A percentile compares a stretch with the other conserved stretches of the same genome.
Evolutionary conservation across 2,113 vertebrate species (phyloP).

Genomic region (Larimichthys polyactis): DNA sequence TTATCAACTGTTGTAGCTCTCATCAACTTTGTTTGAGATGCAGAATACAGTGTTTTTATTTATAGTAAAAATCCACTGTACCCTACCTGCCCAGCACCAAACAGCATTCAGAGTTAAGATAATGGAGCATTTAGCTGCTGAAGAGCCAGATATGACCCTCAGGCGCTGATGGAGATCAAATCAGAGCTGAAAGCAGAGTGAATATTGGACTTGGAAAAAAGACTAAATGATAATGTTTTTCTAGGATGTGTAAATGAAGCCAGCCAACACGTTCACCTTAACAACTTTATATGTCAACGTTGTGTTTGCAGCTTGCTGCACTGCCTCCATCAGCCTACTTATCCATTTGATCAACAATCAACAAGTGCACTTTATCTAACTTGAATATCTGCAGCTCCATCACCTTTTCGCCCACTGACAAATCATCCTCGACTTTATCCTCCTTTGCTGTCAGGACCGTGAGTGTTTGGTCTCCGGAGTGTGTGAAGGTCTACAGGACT

Average conservation of each 20-base stretch:
- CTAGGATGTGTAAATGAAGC: background rate
- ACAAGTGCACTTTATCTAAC: background rate
- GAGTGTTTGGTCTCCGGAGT: constrained; percentile 22
- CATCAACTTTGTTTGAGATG: background rate
- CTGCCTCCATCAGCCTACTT: background rate
- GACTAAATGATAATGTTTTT: background rate
- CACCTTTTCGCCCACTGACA: background rate
- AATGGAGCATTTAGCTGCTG: background rate
- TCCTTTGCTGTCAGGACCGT: background rate
- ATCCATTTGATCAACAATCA: background rate
- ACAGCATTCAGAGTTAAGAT: background rate
- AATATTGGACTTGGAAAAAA: background rate
- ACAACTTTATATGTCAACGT: background rate
- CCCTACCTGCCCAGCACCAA: background rate
- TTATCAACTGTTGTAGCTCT: background rate
- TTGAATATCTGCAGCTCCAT: background rate
- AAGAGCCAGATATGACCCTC: background rate
- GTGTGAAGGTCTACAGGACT: constrained; percentile 8
- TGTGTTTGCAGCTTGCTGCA: constrained; percentile 3
- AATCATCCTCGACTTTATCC: background rate
- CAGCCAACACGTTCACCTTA: background rate
- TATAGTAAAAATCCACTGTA: background rate
- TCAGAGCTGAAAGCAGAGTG: background rate
- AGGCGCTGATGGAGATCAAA: background rate
- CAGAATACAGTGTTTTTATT: background rate